Conservation (phyloP, 2,797 vertebrate genomes). For the Sebastes flavidus region DNA sequence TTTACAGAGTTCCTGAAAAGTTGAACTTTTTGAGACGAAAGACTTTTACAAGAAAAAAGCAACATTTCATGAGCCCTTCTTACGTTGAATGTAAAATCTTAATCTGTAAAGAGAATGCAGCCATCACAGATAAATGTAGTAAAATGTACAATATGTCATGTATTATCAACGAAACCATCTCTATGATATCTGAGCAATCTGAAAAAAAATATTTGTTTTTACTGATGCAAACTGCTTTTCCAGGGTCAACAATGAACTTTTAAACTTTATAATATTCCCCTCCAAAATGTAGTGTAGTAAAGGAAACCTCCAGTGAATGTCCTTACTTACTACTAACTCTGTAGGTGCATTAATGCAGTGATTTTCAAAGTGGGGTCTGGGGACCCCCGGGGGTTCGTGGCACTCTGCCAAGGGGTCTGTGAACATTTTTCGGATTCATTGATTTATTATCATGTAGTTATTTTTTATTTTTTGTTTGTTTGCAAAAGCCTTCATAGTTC, state of each 20-base stretch:
- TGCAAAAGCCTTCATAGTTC: too few species aligned
- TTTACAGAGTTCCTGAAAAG: background rate
- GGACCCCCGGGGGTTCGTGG: too few species aligned
- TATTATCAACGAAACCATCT: background rate
- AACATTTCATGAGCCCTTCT: background rate
- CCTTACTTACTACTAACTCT: background rate
- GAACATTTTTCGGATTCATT: too few species aligned
- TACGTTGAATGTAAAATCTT: background rate
- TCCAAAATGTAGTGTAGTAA: background rate
- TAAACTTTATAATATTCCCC: background rate
- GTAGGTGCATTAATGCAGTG: too few species aligned
- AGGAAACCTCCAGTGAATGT: background rate
- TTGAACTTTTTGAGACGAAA: background rate
- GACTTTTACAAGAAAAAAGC: conserved; percentile 1
- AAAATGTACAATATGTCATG: background rate
- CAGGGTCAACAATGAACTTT: background rate
- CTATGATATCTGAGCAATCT: background rate
- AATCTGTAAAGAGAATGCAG: background rate
- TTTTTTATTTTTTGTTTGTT: too few species aligned
- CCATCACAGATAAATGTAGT: background rate
- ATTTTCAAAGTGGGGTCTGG: too few species aligned
- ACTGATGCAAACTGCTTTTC: too few species aligned
- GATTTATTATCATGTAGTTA: too few species aligned
- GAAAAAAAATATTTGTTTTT: background rate
- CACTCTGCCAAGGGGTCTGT: too few species aligned